phyloP scores from a whole-genome alignment of 2,797 vertebrate species.

The Poecilia wingei region DNA sequence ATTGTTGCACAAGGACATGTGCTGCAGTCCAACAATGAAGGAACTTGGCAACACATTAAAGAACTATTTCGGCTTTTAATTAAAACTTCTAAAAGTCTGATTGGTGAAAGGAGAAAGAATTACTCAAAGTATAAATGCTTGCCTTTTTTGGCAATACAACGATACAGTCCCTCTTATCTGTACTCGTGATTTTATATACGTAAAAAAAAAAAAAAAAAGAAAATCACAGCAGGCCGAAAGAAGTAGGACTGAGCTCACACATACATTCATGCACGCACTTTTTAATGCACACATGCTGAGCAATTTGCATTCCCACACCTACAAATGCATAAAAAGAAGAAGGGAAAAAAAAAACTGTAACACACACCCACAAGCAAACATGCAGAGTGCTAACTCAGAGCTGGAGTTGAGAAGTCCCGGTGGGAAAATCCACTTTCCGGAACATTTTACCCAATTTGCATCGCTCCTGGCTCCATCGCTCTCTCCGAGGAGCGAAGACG shows the following conservation, averaged over 20 bases:
- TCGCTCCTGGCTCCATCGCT: constrained; percentile 70
- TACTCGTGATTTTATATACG: neutral
- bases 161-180: neutral
- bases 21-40: constrained; percentile 30
- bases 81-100: constrained; percentile 20
- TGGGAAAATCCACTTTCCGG: constrained; percentile 77
- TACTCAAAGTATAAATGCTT: neutral
- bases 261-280: constrained; percentile 6
- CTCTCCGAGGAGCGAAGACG: constrained; percentile 58
- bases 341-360: constrained; percentile 24
- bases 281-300: constrained; percentile 38
- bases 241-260: constrained; percentile 17
- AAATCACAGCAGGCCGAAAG: constrained; percentile 21
- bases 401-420: constrained; percentile 64
- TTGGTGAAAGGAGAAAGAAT: constrained; percentile 11
- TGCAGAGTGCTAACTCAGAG: constrained; percentile 55
- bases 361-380: constrained; percentile 21
- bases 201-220: no score
- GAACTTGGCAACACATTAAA: constrained; percentile 46
- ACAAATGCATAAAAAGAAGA: constrained; percentile 23
- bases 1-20: constrained; percentile 40
- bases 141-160: neutral
- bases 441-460: constrained; percentile 82
- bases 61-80: constrained; percentile 27
- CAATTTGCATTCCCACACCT: constrained; percentile 34